Conservation (phyloP, 2,113 vertebrate genomes). For the Mesembrinibis cayennensis region DNA sequence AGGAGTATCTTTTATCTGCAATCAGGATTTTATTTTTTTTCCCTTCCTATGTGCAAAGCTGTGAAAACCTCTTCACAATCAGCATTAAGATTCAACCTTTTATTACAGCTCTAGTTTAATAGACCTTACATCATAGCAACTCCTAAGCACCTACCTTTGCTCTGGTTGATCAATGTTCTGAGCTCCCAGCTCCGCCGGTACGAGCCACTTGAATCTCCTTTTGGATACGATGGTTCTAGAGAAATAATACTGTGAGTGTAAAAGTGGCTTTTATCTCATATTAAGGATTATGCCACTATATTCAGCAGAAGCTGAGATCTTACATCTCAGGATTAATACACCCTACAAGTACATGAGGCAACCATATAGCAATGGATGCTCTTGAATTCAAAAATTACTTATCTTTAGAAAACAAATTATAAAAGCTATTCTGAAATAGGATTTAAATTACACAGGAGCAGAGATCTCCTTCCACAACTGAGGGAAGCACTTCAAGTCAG, state of each 20-base stretch:
- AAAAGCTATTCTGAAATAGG: neutral
- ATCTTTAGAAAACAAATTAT: neutral
- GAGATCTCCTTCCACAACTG: neutral
- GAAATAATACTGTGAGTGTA: neutral
- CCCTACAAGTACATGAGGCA: neutral
- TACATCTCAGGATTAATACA: neutral
- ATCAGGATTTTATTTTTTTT: neutral
- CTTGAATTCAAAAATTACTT: neutral
- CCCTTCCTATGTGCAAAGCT: neutral
- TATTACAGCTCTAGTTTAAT: neutral
- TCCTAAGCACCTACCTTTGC: conserved; percentile 80
- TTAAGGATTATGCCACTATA: neutral
- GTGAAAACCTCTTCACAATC: neutral
- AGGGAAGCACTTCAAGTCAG: neutral
- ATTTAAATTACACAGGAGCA: neutral
- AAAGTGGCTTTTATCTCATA: neutral
- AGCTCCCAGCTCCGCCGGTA: conserved; percentile 93
- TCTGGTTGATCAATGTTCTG: conserved; percentile 90
- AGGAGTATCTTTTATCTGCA: neutral
- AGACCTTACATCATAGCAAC: neutral
- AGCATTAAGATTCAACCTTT: neutral
- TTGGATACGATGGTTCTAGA: conserved; percentile 91
- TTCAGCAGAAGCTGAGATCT: neutral
- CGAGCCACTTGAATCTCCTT: conserved; percentile 80
- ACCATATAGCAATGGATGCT: neutral